phyloP scores from a whole-genome alignment of 1,140 invertebrate species.

The Hirudo medicinalis region DNA sequence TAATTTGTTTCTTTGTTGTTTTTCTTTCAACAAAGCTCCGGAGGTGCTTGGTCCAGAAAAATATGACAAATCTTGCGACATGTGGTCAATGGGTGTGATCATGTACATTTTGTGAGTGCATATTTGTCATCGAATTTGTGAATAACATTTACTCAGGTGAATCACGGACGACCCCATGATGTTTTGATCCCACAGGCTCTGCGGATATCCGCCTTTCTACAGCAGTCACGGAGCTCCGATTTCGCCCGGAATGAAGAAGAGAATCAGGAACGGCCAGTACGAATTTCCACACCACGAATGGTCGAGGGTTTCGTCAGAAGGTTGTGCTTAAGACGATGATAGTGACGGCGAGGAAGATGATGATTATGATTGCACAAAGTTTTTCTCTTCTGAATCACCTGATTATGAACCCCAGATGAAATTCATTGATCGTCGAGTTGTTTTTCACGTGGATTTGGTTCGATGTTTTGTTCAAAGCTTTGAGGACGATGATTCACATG shows the following conservation, averaged over 20 bases:
- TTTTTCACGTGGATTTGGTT: background rate
- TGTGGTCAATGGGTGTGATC: conserved; percentile 93
- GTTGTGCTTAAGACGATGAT: conserved; percentile 28
- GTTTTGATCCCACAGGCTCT: conserved; percentile 63
- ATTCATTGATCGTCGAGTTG: background rate
- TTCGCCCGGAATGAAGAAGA: conserved; percentile 97
- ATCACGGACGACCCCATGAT: no score
- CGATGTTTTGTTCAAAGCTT: no score
- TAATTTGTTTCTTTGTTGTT: background rate
- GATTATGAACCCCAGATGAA: no score
- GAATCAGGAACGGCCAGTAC: conserved; percentile 87
- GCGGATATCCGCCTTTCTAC: conserved; percentile 95
- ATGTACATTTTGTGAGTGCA: conserved; percentile 86
- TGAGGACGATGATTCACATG: background rate
- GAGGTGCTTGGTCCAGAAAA: conserved; percentile 92
- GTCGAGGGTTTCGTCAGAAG: conserved; percentile 79
- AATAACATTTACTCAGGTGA: no score
- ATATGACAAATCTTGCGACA: conserved; percentile 97
- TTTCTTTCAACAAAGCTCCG: conserved; percentile 53
- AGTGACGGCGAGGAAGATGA: no score
- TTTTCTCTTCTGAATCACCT: no score
- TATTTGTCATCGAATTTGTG: conserved; percentile 12
- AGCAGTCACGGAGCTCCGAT: conserved; percentile 91
- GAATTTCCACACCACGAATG: conserved; percentile 92
- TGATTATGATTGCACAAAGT: no score